phyloP scores from a whole-genome alignment of 2,888 invertebrate genomes.

The Agrochola circellaris region DNA sequence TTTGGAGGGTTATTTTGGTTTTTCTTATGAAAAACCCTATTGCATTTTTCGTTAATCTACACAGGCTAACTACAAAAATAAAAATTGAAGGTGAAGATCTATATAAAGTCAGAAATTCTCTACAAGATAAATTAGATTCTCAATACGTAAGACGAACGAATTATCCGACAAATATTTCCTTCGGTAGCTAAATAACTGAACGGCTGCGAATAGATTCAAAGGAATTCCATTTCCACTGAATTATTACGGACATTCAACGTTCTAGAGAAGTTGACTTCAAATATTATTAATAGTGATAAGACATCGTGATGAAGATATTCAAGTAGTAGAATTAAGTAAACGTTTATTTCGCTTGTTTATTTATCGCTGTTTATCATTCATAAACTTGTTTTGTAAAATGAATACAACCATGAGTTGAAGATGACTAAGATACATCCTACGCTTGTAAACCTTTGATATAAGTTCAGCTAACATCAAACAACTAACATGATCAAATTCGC shows the following conservation, averaged over 20 bases:
- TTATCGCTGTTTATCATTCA: neutral
- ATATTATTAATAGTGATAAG: slow-evolving; percentile 34
- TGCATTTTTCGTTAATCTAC: neutral
- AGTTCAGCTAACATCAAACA: slow-evolving; percentile 10
- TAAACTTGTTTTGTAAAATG: neutral
- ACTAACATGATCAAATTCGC: slow-evolving; percentile 7
- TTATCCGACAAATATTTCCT: slow-evolving; percentile 57
- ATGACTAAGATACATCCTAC: neutral
- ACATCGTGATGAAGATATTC: slow-evolving; percentile 25
- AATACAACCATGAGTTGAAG: neutral
- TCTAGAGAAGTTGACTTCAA: slow-evolving; percentile 34
- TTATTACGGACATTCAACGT: slow-evolving; percentile 48
- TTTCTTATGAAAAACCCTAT: neutral
- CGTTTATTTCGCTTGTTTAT: neutral
- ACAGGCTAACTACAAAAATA: neutral
- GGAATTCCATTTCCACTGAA: slow-evolving; percentile 56
- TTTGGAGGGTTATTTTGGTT: neutral
- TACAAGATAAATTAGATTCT: slow-evolving; percentile 44
- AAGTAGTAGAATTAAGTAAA: slow-evolving; percentile 4
- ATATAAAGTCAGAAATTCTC: slow-evolving; percentile 10
- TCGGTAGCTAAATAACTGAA: slow-evolving; percentile 61
- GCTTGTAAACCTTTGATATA: neutral
- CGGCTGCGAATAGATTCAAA: slow-evolving; percentile 63
- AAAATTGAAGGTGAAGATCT: neutral
- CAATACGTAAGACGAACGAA: slow-evolving; percentile 36